These are phyloP conservation scores for Drosophila orosa DNA, from an alignment of 1,140 invertebrate species.

Conservation along the genomic window DNA sequence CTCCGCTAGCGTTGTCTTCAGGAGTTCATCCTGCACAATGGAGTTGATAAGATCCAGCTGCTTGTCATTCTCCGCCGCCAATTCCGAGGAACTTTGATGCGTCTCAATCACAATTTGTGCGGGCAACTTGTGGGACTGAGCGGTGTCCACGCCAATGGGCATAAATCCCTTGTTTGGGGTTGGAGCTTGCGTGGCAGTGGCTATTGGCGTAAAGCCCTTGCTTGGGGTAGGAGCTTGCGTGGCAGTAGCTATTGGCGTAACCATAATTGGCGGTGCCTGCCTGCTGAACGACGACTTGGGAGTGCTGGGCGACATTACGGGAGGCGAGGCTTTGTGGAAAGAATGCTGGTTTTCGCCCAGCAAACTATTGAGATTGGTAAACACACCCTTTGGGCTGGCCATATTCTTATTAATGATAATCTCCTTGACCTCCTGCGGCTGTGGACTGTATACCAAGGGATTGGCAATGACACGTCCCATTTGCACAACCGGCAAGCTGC, in stretches of 20 bases:
- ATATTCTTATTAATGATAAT: constrained; percentile 78
- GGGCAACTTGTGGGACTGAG: constrained; percentile 79
- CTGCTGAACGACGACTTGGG: constrained; percentile 39
- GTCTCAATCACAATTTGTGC: constrained; percentile 79
- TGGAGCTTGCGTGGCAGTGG: neutral
- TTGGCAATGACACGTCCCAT: constrained; percentile 20
- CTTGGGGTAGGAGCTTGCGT: constrained; percentile 17
- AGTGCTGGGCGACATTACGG: constrained; percentile 40
- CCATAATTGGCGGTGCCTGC: constrained; percentile 4
- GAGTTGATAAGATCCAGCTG: constrained; percentile 83
- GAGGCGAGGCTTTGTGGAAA: constrained; percentile 19
- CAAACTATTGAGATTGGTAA: constrained; percentile 75
- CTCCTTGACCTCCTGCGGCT: constrained; percentile 71
- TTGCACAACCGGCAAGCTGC: constrained; percentile 53
- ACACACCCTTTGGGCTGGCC: constrained; percentile 76
- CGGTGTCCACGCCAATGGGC: constrained; percentile 72
- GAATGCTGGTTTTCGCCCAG: constrained; percentile 44
- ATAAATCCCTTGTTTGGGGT: constrained; percentile 69
- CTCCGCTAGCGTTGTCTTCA: constrained; percentile 61
- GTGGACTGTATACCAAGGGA: constrained; percentile 29
- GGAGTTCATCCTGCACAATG: constrained; percentile 68
- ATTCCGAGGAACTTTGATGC: constrained; percentile 76
- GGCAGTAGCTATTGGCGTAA: neutral
- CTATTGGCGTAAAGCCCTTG: constrained; percentile 70
- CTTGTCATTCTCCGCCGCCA: constrained; percentile 79